These are phyloP conservation scores for Anguilla japonica DNA, from an alignment of 2,113 vertebrate genomes.

Conservation along the genomic window DNA sequence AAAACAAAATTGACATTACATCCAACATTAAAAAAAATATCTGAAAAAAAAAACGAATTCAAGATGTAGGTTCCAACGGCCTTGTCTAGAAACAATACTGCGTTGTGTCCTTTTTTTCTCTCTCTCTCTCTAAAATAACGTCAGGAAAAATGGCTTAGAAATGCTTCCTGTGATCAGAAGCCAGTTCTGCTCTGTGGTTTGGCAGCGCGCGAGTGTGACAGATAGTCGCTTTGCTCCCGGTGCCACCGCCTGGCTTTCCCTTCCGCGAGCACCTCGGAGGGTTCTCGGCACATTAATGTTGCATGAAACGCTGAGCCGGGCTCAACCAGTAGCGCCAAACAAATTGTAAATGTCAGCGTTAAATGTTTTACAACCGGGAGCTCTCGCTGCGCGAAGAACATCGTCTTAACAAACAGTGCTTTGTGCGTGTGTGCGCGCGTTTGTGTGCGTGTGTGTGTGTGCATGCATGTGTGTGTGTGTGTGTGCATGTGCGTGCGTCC, in stretches of 20 bases:
- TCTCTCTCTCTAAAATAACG: neutral
- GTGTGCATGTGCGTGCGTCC: neutral
- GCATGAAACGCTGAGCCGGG: conserved; percentile 8
- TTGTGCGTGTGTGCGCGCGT: neutral
- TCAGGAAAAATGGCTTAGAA: neutral
- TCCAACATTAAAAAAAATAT: neutral
- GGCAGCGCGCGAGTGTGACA: neutral
- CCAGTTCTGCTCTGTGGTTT: neutral
- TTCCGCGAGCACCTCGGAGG: conserved; percentile 9
- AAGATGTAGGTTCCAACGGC: neutral
- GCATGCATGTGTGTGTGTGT: too few species aligned
- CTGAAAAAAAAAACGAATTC: neutral
- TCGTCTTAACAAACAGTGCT: neutral
- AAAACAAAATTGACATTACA: neutral
- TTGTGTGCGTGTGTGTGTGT: neutral
- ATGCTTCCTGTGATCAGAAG: neutral
- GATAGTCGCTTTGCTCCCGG: neutral
- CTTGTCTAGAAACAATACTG: neutral
- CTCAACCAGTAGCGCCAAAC: conserved; percentile 1
- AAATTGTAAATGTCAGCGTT: conserved; percentile 21
- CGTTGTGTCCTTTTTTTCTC: neutral
- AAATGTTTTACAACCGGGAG: conserved; percentile 22
- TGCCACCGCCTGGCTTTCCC: neutral
- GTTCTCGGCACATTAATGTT: conserved; percentile 23
- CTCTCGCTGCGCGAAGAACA: neutral